These are phyloP conservation scores for Drosophila burlai DNA, from an alignment of 1,140 invertebrate genomes.

Conservation along the genomic window DNA sequence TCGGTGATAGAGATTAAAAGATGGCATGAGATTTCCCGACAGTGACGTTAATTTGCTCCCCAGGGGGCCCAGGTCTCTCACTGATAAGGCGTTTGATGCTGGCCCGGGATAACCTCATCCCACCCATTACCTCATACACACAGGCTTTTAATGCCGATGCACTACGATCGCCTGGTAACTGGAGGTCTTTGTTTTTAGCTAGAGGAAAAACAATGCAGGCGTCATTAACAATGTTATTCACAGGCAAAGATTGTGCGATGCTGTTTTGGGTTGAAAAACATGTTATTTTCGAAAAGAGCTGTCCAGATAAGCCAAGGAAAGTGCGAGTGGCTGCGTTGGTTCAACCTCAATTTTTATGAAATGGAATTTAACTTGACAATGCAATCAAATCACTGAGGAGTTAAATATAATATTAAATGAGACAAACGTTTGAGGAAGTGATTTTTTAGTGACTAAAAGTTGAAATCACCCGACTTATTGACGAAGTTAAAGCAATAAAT, in stretches of 20 bases:
- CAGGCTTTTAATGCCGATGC: constrained; percentile 14
- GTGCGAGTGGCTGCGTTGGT: constrained; percentile 54
- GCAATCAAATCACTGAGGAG: background rate
- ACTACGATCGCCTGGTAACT: constrained; percentile 55
- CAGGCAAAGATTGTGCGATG: constrained; percentile 30
- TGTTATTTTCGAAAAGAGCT: constrained; percentile 66
- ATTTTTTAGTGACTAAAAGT: background rate
- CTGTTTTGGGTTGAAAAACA: constrained; percentile 71
- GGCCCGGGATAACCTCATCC: constrained; percentile 8
- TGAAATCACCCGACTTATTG: background rate
- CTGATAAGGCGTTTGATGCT: constrained; percentile 54
- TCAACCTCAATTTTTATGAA: constrained; percentile 28
- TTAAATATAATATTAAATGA: background rate
- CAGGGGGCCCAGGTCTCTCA: constrained; percentile 49
- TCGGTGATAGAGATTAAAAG: constrained; percentile 17
- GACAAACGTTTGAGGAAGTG: background rate
- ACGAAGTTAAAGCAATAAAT: background rate
- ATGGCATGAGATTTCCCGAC: constrained; percentile 12
- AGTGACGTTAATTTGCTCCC: constrained; percentile 60
- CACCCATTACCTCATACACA: constrained; percentile 14
- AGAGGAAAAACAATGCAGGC: constrained; percentile 51
- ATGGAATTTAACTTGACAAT: constrained; percentile 3
- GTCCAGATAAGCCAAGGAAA: constrained; percentile 64
- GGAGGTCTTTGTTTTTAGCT: constrained; percentile 33
- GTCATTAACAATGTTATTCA: constrained; percentile 63